Conservation (phyloP, 2,113 vertebrate genomes). For the Oreotrochilus melanogaster region DNA sequence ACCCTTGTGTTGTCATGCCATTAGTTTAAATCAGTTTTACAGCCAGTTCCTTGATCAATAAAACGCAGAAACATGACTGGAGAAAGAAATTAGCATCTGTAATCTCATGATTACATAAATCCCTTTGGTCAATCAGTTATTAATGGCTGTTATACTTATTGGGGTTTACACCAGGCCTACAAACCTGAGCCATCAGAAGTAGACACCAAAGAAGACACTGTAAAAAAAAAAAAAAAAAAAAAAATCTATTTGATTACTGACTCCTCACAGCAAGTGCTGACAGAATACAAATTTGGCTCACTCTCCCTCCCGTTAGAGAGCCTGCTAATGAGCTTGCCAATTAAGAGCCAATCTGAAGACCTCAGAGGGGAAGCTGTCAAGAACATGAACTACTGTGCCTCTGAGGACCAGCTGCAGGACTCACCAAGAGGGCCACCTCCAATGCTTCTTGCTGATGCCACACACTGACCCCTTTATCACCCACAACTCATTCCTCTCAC, state of each 20-base stretch:
- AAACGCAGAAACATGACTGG: constrained; percentile 42
- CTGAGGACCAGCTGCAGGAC: constrained; percentile 2
- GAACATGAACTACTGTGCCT: constrained; percentile 33
- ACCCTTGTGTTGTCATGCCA: not conserved
- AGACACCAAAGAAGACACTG: constrained; percentile 1
- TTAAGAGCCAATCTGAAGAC: constrained; percentile 59
- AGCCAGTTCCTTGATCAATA: constrained; percentile 50
- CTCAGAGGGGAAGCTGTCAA: constrained; percentile 48
- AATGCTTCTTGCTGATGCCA: rapidly evolving
- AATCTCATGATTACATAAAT: constrained; percentile 64
- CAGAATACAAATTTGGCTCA: constrained; percentile 41
- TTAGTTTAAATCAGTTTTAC: constrained; percentile 60
- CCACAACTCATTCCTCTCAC: not conserved
- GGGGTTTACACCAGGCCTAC: constrained; percentile 62
- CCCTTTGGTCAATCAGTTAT: constrained; percentile 56
- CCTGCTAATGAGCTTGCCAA: constrained; percentile 64
- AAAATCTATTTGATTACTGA: constrained; percentile 25
- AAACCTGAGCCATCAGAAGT: constrained; percentile 42
- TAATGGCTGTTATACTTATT: constrained; percentile 62
- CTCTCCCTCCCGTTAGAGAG: not conserved
- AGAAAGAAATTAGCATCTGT: constrained; percentile 53
- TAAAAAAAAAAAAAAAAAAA: constrained; percentile 31
- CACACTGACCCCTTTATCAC: not conserved
- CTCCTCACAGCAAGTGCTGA: constrained; percentile 35
- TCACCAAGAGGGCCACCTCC: not conserved